phyloP scores from a whole-genome alignment of 2,113 vertebrate genomes.

The Pelecanus crispus region DNA sequence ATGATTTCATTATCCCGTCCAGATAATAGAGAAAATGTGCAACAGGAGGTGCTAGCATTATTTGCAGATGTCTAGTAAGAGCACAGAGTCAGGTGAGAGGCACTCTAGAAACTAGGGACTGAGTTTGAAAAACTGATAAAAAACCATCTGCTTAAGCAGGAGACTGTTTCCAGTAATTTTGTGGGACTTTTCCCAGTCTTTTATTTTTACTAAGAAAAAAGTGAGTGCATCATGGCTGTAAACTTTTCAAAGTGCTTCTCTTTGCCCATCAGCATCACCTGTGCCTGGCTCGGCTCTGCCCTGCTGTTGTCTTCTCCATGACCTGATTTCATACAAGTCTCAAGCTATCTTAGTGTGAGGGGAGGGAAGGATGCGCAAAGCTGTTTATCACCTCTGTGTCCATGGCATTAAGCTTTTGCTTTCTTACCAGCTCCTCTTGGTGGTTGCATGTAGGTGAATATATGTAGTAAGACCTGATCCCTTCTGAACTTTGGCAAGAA shows the following conservation, averaged over 20 bases:
- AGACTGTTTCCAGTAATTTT: neutral
- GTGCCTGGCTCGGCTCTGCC: neutral
- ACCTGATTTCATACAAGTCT: neutral
- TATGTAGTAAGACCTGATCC: accelerated
- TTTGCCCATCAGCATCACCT: neutral
- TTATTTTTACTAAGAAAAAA: neutral
- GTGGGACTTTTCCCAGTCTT: neutral
- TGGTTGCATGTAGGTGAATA: neutral
- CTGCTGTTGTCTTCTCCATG: neutral
- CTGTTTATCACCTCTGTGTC: neutral
- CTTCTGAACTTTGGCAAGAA: neutral
- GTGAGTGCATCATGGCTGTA: neutral
- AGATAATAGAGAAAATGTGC: neutral
- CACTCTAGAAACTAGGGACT: neutral
- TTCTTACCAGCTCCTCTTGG: neutral
- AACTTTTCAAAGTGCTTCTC: neutral
- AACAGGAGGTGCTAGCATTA: neutral
- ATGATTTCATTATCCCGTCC: neutral
- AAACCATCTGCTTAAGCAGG: neutral
- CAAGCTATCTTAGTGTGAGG: neutral
- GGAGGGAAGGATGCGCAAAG: neutral
- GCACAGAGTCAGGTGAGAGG: neutral
- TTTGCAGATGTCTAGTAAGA: neutral
- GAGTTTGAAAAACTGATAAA: neutral
- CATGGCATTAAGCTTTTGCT: neutral